A percentile compares a stretch with the other conserved stretches of the same genome.
Conservation (phyloP, 1,140 invertebrate species). For the Saccostrea echinata region DNA sequence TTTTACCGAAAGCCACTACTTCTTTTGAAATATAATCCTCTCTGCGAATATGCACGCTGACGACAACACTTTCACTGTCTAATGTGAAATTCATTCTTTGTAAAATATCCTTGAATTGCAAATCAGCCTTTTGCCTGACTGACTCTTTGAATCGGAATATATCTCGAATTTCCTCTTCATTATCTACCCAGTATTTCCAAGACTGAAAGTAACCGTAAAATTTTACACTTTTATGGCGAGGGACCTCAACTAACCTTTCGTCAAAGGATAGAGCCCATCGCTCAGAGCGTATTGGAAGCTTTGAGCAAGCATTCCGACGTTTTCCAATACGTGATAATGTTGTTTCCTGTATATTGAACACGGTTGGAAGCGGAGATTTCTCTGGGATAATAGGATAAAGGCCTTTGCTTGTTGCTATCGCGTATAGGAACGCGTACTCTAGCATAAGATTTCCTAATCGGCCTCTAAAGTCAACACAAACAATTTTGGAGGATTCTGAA, state of each 20-base stretch:
- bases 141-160: slow-evolving; percentile 38
- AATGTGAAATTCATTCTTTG: neutral
- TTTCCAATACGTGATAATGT: neutral
- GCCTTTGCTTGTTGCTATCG: neutral
- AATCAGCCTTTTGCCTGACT: slow-evolving; percentile 14
- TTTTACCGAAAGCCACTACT: slow-evolving; percentile 56
- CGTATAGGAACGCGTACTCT: neutral
- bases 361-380: neutral
- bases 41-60: slow-evolving; percentile 65
- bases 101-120: slow-evolving; percentile 22
- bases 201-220: slow-evolving; percentile 56
- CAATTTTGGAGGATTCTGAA: neutral
- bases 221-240: neutral
- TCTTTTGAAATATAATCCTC: slow-evolving; percentile 53
- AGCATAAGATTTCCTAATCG: slow-evolving; percentile 22
- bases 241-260: neutral
- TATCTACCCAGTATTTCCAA: slow-evolving; percentile 57
- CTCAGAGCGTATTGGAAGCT: neutral
- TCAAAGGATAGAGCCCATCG: neutral
- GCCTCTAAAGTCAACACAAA: neutral
- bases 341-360: neutral
- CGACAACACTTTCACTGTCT: slow-evolving; percentile 13
- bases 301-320: neutral
- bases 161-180: slow-evolving; percentile 45
- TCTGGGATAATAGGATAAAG: neutral